Base-by-base conservation (phyloP, 2,113 vertebrate genomes). In the Rafetus swinhoei region DNA sequence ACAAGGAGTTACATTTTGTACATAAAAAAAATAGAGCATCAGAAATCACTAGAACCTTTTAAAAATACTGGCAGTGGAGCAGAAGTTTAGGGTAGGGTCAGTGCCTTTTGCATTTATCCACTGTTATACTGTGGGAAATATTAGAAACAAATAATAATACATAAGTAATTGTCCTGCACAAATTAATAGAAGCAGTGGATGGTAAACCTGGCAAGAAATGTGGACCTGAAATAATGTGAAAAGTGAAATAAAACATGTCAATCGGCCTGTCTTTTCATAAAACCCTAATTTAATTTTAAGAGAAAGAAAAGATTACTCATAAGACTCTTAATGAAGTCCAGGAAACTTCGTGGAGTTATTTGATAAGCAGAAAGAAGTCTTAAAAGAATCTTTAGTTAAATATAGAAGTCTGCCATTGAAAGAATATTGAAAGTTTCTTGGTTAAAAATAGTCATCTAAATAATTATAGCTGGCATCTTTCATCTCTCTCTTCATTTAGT, bases 261-360 rank as follows among this genome's bases (percentile, higher is more conserved):
- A 9, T 11, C 35, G 24, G 9, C 35, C 21, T 45, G n/a, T 21
- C 90, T 93, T 81, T 88, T 94, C 95, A 95, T 97, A 95, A 97
- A 97, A 97, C 94, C 96, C 96, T 86, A 97, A 96, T 96, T 97
- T 6, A 92, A 0, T 84, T 93, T 83, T 87, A 92, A 92, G 86
- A 86, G 92, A 95, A 59, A 77, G 84, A 65, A 90, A 92, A 93
- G 86, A 85, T 88, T 93, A 12, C 95, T 92, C 90, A 77, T 88
- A 86, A 86, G 82, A 95, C 39, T 96, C 93, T n/a, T 87, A 90
- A 92, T 80, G 87, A 97, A 96, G 95, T 96, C 89, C 57, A 88
- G 81, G 87, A 90, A 90, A 92, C 74, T 91, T 94, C 86, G 80
- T 80, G 25, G 45, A 85, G 87, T 87, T 96, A 95, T 82, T 82